Conservation (phyloP, 30 jellyfish, hydroid and myxozoan genomes). For the Rhopilema esculentum region DNA sequence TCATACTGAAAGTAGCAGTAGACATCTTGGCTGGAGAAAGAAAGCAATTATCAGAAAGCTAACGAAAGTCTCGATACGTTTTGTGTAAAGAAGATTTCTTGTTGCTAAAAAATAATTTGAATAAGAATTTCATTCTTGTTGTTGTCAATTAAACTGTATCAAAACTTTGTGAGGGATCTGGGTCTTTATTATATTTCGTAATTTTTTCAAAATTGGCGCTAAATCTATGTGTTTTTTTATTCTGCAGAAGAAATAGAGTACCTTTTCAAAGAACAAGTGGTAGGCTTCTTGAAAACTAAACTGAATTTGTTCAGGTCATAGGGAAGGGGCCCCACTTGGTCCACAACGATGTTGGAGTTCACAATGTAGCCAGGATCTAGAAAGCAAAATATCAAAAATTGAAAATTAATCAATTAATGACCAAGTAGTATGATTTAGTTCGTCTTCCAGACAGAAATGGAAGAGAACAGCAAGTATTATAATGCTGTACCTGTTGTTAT, state of each 20-base stretch:
- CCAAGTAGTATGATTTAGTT: no score
- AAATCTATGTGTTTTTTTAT: no score
- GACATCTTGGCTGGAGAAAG: constrained; percentile 75
- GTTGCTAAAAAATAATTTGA: not conserved
- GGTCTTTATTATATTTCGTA: no score
- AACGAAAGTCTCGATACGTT: not conserved
- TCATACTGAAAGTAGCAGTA: constrained; percentile 83
- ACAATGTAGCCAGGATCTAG: constrained; percentile 93
- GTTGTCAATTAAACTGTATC: no score
- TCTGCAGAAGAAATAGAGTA: no score
- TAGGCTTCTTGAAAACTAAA: constrained; percentile 68
- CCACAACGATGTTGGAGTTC: constrained; percentile 82
- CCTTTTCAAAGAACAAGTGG: constrained; percentile 92
- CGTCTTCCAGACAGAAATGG: no score
- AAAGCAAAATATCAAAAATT: not conserved
- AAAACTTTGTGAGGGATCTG: no score
- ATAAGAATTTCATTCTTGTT: no score
- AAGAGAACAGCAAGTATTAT: no score
- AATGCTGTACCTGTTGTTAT: no score
- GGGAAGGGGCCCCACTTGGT: constrained; percentile 83
- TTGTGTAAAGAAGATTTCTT: not conserved
- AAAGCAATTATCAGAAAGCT: not conserved
- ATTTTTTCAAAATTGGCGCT: no score
- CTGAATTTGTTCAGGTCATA: constrained; percentile 27
- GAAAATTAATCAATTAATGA: no score